Evolutionary conservation across 2,797 vertebrate species (phyloP), one percentile per base, ranked within the genome.

Genomic region (Threskiornis aethiopicus): DNA sequence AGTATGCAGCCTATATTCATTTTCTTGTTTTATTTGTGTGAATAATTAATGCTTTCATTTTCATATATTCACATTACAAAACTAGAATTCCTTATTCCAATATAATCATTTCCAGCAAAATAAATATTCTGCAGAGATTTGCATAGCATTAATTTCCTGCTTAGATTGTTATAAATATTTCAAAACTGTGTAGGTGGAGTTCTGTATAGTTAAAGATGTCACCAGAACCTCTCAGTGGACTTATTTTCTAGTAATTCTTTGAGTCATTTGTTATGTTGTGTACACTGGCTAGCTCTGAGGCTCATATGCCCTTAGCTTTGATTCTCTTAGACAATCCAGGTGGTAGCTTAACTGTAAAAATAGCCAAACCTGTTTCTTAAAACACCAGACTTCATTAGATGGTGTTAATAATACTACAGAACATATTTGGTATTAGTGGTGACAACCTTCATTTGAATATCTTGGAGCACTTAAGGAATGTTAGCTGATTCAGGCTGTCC

Each of bases 1-100:
- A 82, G 52, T 85, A 92, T 62, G 57, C 13, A 49, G 16, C 15
- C 16, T 77, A 24, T 70, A 89, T 89, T 76, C 89, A 80, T 94
- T 95, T 96, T 97, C 72, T 84, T 29, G 71, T 72, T 91, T 78
- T 90, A 75, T 78, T 65, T 93, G 39, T 61, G 83, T 97, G 75
- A 97, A 96, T 97, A 96, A 97, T 96, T 96, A 96, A 97, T 97
- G 69, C 21, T 95, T 91, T 84, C 33, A 72, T 96, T 97, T 97
- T 97, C 77, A 93, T 92, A 91, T 93, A 70, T 87, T 95, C 93
- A 61, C 65, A 26, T 87, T 84, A 49, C 26, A 89, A 88, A 95
- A 90, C 66, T 67, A 91, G 41, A 93, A 57, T 54, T 93, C 46
- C 69, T 93, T 84, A 93, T 96, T 88, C 73, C 59, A 84, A 77